Evolutionary conservation across 2,113 vertebrate species (phyloP), one percentile per base, ranked within the genome.

Genomic region (Eonycteris spelaea): DNA sequence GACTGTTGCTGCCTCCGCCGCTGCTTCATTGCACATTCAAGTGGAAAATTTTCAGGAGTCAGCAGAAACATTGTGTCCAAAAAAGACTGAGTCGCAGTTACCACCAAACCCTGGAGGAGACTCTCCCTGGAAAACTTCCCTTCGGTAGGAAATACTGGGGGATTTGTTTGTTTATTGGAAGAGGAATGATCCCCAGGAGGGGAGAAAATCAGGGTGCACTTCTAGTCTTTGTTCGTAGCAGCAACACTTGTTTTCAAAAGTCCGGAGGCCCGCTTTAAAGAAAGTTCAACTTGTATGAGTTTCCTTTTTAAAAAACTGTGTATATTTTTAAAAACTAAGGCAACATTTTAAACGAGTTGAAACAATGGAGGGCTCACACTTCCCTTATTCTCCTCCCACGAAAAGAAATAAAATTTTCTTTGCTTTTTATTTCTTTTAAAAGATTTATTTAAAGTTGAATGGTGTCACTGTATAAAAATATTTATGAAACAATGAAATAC

Each of bases 11-110:
- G 98, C 98, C 95, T 99, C 98, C 86, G 99, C 99, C 98, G 99
- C 99, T 86, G 98, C 98, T 99, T 98, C 99, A 98, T 99, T 99
- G 99, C 99, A 98, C 99, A 98, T 99, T 99, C 98, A 99, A 98
- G 98, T 98, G 99, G 99, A 99, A 99, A 98, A 98, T 99, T 99
- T 99, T 99, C 98, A 98, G 99, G 99, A 99, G 99, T 99, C 98
- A 98, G 99, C 99, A 99, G 98, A 99, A 99, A 99, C 98, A 93
- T 98, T 98, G 98, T 98, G 98, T 99, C 99, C 98, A 98, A 99
- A 98, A 98, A 98, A 99, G 99, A 99, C 99, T 99, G 99, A 98
- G 99, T 99, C 99, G 99, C 99, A 98, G 98, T 99, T 97, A 96
- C 99, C 97, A 97, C 98, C 98, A 97, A 98, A 96, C 95, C 97